A percentile compares a stretch with the other conserved stretches of the same genome.
phyloP scores from a whole-genome alignment of 2,888 invertebrate genomes.

The Hetaerina titia region DNA sequence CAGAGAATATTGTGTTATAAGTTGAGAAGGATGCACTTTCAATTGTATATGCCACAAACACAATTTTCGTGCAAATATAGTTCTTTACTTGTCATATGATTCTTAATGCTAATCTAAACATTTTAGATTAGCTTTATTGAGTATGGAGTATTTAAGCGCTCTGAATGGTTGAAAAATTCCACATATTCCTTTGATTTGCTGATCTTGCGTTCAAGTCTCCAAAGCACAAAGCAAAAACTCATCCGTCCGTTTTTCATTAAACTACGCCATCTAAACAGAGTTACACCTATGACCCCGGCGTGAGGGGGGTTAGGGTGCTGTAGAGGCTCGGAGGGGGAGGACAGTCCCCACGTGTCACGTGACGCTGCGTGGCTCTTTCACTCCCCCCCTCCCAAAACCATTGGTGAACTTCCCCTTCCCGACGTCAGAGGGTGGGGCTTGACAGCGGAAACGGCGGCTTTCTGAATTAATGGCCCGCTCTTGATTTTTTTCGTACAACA shows the following conservation, averaged over 20 bases:
- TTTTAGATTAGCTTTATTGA: too few relatives aligned
- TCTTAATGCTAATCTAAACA: too few relatives aligned
- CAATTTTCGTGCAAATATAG: too few relatives aligned
- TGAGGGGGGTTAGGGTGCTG: neutral
- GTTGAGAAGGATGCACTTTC: too few relatives aligned
- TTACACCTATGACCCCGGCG: neutral
- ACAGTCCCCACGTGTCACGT: neutral
- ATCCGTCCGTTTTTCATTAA: neutral
- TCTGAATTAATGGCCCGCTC: slow-evolving; percentile 44
- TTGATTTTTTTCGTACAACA: slow-evolving; percentile 44
- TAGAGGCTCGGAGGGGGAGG: neutral
- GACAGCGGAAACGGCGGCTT: slow-evolving; percentile 40
- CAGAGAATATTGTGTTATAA: too few relatives aligned
- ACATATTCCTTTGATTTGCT: too few relatives aligned
- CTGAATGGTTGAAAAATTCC: too few relatives aligned
- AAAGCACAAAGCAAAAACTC: neutral
- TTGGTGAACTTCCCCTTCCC: neutral
- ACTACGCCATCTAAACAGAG: neutral
- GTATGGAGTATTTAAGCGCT: too few relatives aligned
- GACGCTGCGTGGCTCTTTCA: neutral
- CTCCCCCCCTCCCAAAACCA: neutral
- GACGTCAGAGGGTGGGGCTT: neutral
- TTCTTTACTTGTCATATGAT: too few relatives aligned
- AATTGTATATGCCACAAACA: too few relatives aligned
- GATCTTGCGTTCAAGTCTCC: neutral